Conservation (phyloP, 2,797 vertebrate genomes). For the Anomalospiza imberbis region DNA sequence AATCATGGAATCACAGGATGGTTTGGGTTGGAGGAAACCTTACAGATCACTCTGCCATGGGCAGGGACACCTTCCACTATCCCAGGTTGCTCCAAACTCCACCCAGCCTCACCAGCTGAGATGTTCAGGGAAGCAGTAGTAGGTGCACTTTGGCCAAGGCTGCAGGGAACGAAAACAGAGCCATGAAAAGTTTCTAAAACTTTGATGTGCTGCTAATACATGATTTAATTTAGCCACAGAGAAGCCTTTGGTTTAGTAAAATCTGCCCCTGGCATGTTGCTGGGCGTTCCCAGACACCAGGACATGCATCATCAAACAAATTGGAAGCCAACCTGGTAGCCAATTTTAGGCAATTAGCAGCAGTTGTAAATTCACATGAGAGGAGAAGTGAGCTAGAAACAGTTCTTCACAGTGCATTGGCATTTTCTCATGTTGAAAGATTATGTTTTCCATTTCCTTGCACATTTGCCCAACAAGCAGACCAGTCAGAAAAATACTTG, state of each 20-base stretch:
- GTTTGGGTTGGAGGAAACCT: neutral
- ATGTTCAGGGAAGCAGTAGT: neutral
- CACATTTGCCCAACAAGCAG: conserved; percentile 1
- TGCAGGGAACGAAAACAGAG: neutral
- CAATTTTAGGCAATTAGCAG: conserved; percentile 22
- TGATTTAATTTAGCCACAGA: neutral
- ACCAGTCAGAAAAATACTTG: conserved; percentile 24
- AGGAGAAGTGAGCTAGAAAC: conserved; percentile 33
- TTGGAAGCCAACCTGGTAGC: neutral
- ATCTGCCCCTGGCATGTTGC: neutral
- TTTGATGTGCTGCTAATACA: neutral
- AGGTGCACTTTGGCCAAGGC: neutral
- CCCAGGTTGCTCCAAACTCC: neutral
- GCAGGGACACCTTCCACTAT: neutral
- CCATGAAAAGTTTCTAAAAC: neutral
- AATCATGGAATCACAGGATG: neutral
- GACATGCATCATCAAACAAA: neutral
- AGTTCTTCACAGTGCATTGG: conserved; percentile 19
- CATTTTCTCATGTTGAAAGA: conserved; percentile 56
- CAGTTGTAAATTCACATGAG: neutral
- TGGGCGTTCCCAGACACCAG: neutral
- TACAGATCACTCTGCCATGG: too few relatives aligned
- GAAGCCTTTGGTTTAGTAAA: neutral
- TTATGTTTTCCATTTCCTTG: conserved; percentile 50
- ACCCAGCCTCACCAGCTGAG: neutral